Evolutionary conservation across 2,797 vertebrate species (phyloP).

Genomic region (Mus spretus): DNA sequence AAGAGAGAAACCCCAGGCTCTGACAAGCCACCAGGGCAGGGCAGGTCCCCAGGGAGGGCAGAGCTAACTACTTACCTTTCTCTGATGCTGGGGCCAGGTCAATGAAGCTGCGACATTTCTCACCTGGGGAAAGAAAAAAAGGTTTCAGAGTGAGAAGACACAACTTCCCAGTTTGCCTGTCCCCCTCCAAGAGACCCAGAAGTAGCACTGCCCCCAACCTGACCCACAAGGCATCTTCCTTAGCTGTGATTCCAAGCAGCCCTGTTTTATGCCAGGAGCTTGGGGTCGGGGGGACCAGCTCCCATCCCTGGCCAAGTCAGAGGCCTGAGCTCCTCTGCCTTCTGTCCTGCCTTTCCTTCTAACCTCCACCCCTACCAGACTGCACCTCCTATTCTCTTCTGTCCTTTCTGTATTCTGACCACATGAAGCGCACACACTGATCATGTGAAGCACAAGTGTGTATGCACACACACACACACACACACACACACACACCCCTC

Average conservation of each 20-base stretch:
- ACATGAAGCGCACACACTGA: background rate
- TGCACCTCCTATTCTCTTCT: background rate
- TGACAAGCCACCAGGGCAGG: background rate
- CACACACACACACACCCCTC: background rate
- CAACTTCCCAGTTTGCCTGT: background rate
- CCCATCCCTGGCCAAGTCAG: background rate
- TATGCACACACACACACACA: background rate
- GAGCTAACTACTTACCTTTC: constrained; percentile 56
- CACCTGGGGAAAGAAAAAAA: constrained; percentile 92
- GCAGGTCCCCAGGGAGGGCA: background rate
- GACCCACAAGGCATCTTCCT: fast-evolving
- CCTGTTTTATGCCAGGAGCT: background rate
- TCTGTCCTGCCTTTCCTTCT: background rate
- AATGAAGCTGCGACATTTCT: constrained; percentile 98
- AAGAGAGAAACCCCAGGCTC: background rate
- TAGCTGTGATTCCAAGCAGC: background rate
- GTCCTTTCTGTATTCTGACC: background rate
- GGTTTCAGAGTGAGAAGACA: constrained; percentile 68
- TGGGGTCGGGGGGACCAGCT: background rate
- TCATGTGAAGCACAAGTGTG: too few relatives aligned
- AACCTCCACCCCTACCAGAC: background rate
- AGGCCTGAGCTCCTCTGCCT: background rate
- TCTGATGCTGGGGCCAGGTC: constrained; percentile 98
- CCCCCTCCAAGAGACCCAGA: background rate
- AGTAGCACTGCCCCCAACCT: fast-evolving